These are phyloP conservation scores for Sphaeramia orbicularis DNA, from an alignment of 2,797 vertebrate genomes.

Conservation along the genomic window DNA sequence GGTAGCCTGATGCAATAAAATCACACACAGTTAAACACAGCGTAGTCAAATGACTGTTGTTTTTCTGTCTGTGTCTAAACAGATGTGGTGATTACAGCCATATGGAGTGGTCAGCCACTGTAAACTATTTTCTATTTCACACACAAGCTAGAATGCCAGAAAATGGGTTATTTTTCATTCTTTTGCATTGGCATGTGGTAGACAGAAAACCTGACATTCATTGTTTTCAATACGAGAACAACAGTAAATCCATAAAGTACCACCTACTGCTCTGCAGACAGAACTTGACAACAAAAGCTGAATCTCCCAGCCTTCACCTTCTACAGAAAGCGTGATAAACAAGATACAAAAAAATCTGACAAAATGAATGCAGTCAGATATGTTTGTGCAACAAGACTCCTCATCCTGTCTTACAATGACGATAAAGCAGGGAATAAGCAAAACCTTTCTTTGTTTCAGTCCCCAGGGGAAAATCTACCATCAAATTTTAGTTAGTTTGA, in stretches of 20 bases:
- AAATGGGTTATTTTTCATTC: conserved; percentile 13
- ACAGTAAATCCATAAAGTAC: conserved; percentile 62
- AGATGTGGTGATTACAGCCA: neutral
- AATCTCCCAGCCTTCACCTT: conserved; percentile 47
- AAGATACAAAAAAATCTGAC: conserved; percentile 34
- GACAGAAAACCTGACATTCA: conserved; percentile 52
- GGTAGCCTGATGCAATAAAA: neutral
- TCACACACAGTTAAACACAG: neutral
- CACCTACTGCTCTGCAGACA: conserved; percentile 59
- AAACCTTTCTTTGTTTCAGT: neutral
- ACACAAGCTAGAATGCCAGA: neutral
- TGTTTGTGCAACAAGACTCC: conserved; percentile 36
- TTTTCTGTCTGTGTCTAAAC: neutral
- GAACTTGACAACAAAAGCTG: conserved; percentile 56
- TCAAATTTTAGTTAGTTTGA: neutral
- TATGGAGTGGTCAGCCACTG: neutral
- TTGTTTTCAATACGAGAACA: conserved; percentile 52
- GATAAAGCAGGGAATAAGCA: conserved; percentile 18
- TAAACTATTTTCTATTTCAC: conserved; percentile 1
- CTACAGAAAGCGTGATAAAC: conserved; percentile 44
- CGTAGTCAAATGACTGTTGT: neutral
- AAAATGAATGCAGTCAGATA: conserved; percentile 40
- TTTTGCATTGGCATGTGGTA: conserved; percentile 35
- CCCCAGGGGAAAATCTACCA: conserved; percentile 5
- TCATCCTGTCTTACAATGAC: conserved; percentile 17